phyloP scores from a whole-genome alignment of 2,113 vertebrate species.

The Pholis gunnellus region DNA sequence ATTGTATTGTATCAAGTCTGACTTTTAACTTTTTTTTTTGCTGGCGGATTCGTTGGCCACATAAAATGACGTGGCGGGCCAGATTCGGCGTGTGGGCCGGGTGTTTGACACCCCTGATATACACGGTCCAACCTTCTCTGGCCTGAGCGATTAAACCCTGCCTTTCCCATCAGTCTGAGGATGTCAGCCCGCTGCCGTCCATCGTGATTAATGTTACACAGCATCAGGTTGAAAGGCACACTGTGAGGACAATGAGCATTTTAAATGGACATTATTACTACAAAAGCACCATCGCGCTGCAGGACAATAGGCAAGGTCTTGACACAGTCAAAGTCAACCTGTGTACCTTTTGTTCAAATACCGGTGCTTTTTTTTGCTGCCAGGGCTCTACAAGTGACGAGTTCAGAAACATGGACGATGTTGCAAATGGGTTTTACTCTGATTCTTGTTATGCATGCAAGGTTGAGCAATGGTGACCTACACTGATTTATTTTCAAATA shows the following conservation, averaged over 20 bases:
- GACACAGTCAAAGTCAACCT: constrained; percentile 56
- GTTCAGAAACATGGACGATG: constrained; percentile 22
- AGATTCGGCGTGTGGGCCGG: too few relatives aligned
- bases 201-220: constrained; percentile 67
- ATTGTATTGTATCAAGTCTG: too few relatives aligned
- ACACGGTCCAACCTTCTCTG: background rate
- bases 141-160: constrained; percentile 26
- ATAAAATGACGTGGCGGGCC: too few relatives aligned
- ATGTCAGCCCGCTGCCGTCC: constrained; percentile 46
- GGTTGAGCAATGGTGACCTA: constrained; percentile 1
- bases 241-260: constrained; percentile 61
- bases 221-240: constrained; percentile 59
- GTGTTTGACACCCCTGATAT: too few relatives aligned
- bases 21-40: too few relatives aligned
- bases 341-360: constrained; percentile 59
- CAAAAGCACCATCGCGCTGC: constrained; percentile 52
- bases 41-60: too few relatives aligned
- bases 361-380: constrained; percentile 26
- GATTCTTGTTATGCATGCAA: constrained; percentile 4
- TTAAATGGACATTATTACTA: constrained; percentile 69
- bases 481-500: constrained; percentile 1
- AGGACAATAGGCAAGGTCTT: constrained; percentile 53
- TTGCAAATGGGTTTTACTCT: constrained; percentile 38
- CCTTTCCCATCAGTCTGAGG: constrained; percentile 29
- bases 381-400: background rate